Base-by-base conservation (phyloP, 2,113 vertebrate genomes). In the Meles meles region DNA sequence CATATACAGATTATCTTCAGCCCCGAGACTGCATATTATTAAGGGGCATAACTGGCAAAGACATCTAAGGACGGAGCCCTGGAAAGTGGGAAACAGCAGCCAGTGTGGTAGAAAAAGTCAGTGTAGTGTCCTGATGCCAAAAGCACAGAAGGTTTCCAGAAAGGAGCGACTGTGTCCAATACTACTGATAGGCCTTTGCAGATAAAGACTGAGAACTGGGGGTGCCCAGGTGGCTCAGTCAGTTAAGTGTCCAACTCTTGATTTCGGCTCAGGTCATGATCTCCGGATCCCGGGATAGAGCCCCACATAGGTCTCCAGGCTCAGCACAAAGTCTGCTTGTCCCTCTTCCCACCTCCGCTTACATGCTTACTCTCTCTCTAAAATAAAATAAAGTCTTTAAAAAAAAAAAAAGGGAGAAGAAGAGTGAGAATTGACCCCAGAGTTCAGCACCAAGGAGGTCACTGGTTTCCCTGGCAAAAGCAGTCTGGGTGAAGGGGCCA, bases 161-260 rank as follows among this genome's bases (percentile, higher is more conserved):
- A 81, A 42, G 49, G 34, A 42, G 47, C 3, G 10, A 79, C 20
- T 2, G 0, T 2, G 0, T 34, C 76, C 23, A 3, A 31, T 5
- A 6, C 34, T 52, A 25, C 61, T 25, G 37, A 67, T 5, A 15
- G 39, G 61, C 49, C 39, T 4, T 20, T 2, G n/a, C 31, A 79
- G 23, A 25, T 4, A 31, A 52, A 65, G 76, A 12, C 29, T 31
- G 49, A 74, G 42, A 27, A 79, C n/a, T 3, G 9, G 67, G 34
- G 67, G 67, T 14, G 17, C 34, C 34, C 21, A 18, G 34, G 67
- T 69, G 34, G 18, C 67, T 69, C 34, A 69, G 34, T 69, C 18
- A 9, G 17, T 69, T 69, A 69, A 69, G 67, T 3, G 4, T 21
- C 17, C 18, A 37, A 37, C 34, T 69, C 65, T 69, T 69, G 67